phyloP scores from a whole-genome alignment of 2,113 vertebrate genomes.

The Trochalopteron elliotii region DNA sequence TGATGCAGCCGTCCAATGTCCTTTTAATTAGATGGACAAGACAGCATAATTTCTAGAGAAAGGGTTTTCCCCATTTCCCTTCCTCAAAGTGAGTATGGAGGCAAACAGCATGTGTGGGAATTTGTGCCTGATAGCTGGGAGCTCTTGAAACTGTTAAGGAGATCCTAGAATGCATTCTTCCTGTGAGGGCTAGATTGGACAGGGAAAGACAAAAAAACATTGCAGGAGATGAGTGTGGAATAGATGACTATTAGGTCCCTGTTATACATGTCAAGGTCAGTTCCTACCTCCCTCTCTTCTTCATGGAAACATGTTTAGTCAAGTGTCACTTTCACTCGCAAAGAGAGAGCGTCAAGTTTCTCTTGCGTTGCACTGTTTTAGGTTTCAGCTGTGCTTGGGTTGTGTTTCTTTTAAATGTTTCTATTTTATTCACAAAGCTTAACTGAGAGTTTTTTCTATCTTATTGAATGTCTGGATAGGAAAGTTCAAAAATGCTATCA shows the following conservation, averaged over 20 bases:
- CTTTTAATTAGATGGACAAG: background rate
- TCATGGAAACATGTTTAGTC: background rate
- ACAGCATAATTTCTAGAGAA: background rate
- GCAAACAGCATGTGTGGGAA: background rate
- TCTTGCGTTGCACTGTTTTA: background rate
- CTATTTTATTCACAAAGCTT: slow-evolving; percentile 55
- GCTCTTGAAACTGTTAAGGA: background rate
- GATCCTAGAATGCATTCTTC: background rate
- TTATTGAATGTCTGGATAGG: background rate
- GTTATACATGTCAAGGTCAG: background rate
- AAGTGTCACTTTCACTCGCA: background rate
- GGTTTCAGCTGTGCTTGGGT: background rate
- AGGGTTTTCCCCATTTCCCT: background rate
- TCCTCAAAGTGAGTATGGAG: accelerated
- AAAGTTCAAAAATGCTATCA: background rate
- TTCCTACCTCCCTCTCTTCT: background rate
- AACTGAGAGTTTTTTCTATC: slow-evolving; percentile 36
- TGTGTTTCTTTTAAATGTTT: slow-evolving; percentile 31
- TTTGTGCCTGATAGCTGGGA: background rate
- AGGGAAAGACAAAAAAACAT: background rate
- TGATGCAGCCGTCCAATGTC: background rate
- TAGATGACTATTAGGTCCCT: background rate
- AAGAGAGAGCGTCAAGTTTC: background rate
- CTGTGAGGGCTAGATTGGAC: background rate
- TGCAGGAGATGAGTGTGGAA: background rate